Evolutionary conservation across 1,140 invertebrate genomes (phyloP), one percentile per base, ranked within the genome.

Genomic region (Leptopilina clavipes): DNA sequence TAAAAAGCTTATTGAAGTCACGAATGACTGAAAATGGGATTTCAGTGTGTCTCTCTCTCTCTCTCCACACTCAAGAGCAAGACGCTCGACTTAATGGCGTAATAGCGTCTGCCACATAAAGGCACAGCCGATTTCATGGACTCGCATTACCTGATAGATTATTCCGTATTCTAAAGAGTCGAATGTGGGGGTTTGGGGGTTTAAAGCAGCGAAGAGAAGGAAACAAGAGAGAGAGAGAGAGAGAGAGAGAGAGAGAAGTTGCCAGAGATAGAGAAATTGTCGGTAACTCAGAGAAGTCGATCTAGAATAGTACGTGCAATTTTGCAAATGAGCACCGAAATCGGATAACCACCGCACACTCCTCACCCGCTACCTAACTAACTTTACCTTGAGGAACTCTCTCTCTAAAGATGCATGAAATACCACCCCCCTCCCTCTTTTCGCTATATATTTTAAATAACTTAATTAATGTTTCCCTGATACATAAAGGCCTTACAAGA

Each of bases 281-380:
- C 70, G 71, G 74, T 72, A 17, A 73, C 45, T 48, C 43, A 40
- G 54, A 71, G 76, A 79, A 81, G 74, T 75, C 65, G 72, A 73
- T 79, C 79, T 70, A 65, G 43, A 78, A 59, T 79, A 77, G 72
- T 78, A 76, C 79, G 72, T 73, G 79, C 79, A 81, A 81, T 81
- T 81, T 81, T 22, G 77, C 79, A 81, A 79, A 81, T 81, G 79
- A 81, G 59, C 77, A 79, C 78, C 73, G 72, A 79, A 79, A 79
- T 73, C 74, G 77, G 75, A 81, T 79, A 79, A 74, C 74, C 77
- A 31, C 70, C 70, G 70, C 72, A 48, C 52, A 19, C 59, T 52
- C 52, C 37, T 43, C 48, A 12, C 18, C 14, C 19, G 3, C 22
- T 14, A 25, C 74, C 22, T 25, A 56, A 44, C 37, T 31, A 22